A percentile compares a stretch with the other conserved stretches of the same genome.
Conservation (phyloP, 2,113 vertebrate genomes). For the Anser brachyrhynchus region DNA sequence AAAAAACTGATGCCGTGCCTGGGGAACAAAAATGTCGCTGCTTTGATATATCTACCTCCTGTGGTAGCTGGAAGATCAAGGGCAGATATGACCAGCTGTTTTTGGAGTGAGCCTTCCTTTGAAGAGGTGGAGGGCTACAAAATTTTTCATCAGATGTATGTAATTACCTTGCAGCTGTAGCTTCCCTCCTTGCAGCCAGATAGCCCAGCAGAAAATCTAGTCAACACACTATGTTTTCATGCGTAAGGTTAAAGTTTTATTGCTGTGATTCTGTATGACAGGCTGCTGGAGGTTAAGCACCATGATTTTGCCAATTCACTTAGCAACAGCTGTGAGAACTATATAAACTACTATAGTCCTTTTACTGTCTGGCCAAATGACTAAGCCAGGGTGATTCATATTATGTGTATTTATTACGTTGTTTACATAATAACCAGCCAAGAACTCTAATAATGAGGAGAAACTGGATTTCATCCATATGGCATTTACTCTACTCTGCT, state of each 20-base stretch:
- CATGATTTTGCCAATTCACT: neutral
- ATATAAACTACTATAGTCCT: neutral
- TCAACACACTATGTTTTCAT: neutral
- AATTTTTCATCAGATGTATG: neutral
- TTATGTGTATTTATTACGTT: neutral
- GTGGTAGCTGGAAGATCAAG: neutral
- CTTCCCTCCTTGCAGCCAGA: neutral
- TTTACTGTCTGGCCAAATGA: neutral
- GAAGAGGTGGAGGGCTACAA: neutral
- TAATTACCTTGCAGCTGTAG: neutral
- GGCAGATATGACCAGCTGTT: rapidly evolving
- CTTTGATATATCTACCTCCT: neutral
- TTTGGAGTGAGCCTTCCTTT: neutral
- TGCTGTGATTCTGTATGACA: neutral
- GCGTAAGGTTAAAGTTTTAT: neutral
- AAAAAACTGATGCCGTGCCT: neutral
- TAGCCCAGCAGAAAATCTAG: neutral
- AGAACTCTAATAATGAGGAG: neutral
- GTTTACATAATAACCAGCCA: neutral
- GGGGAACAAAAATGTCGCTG: rapidly evolving
- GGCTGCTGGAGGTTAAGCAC: neutral
- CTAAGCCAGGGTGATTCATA: neutral
- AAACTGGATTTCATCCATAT: neutral
- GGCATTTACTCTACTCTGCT: neutral
- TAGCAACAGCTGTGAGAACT: neutral